Base-by-base conservation (phyloP, 2,113 vertebrate species). In the Silurus asotus region DNA sequence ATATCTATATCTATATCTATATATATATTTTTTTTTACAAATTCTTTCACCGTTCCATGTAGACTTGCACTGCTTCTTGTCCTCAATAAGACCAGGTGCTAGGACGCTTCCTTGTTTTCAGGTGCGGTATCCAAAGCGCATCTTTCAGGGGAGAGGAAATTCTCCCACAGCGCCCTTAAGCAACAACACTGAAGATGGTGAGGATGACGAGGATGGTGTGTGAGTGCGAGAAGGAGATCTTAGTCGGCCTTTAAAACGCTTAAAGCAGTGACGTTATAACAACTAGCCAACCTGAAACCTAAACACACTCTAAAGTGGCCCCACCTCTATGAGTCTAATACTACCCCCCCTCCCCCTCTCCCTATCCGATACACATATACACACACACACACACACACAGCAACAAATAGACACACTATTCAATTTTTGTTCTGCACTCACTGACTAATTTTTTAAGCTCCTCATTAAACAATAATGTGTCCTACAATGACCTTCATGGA, bases 321-420 rank as follows among this genome's bases (percentile, higher is more conserved):
- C 91, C 93, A 87, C 92, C 93, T 86, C 77, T 49, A 28, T 84
- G 10, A 13, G 58, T 62, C 15, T 62, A n/a, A 6, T 11, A 55
- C 74, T 53, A 48, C 65, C 58, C 37, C 37, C 61, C 51, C 10
- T 72, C 89, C 37, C 49, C 17, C 5, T 37, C 17, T n/a, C 49
- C 79, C 74, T 65, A 77, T 45, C 61, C 58, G 56, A 48, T 25
- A 67, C 53, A 83, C 56, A 61, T 20, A 67, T 37, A 23, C 78
- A 65, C 37, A 37, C 37, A 58, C 6, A 19, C 17, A 37, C 28
- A 61, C 17, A 23, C 78, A 65, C 37, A 37, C 37, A 58, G 28
- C 28, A 37, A 37, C 28, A 49, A 25, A 48, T 48, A 37, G 28
- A 37, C 6, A 19, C 37, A 37, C 37, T 37, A 37, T 37, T 37